Percentiles rank a stretch among this genome's conserved stretches.
Evolutionary conservation across 2,888 invertebrate genomes (phyloP).

Genomic region (Atethmia centrago): DNA sequence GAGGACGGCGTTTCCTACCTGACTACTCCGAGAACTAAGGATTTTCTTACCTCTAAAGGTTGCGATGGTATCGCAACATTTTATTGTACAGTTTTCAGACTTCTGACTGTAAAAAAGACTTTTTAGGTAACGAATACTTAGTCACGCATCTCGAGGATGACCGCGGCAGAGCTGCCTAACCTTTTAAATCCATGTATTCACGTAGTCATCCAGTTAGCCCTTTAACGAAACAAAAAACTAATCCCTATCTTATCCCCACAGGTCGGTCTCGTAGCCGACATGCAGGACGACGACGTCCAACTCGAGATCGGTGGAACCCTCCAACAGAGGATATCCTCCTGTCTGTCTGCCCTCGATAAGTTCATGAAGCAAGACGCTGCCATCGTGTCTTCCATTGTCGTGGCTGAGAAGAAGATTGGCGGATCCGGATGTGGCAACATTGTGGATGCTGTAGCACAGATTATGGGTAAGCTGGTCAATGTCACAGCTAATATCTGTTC

Average conservation of each 20-base stretch:
- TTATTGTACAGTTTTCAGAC: too few species aligned
- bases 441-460: constrained; percentile 93
- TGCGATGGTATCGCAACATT: too few species aligned
- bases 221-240: neutral
- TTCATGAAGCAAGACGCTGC: constrained; percentile 93
- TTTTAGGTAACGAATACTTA: neutral
- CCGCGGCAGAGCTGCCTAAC: neutral
- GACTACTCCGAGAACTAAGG: too few species aligned
- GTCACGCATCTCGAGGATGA: neutral
- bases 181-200: neutral
- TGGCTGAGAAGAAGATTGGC: constrained; percentile 94
- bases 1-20: too few species aligned
- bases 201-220: neutral
- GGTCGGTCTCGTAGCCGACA: constrained; percentile 95
- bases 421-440: constrained; percentile 92
- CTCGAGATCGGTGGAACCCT: constrained; percentile 94
- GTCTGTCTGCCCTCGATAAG: constrained; percentile 93
- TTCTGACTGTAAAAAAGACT: too few species aligned
- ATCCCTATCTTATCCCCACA: constrained; percentile 53
- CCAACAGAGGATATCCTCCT: constrained; percentile 96
- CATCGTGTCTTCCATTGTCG: constrained; percentile 95
- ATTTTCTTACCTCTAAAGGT: too few species aligned
- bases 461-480: constrained; percentile 88
- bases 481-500: neutral
- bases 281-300: constrained; percentile 93